A percentile compares a stretch with the other conserved stretches of the same genome.
Conservation (phyloP, 30 jellyfish, hydroid and myxozoan genomes). For the Aurelia aurita complex sp. Pacific region DNA sequence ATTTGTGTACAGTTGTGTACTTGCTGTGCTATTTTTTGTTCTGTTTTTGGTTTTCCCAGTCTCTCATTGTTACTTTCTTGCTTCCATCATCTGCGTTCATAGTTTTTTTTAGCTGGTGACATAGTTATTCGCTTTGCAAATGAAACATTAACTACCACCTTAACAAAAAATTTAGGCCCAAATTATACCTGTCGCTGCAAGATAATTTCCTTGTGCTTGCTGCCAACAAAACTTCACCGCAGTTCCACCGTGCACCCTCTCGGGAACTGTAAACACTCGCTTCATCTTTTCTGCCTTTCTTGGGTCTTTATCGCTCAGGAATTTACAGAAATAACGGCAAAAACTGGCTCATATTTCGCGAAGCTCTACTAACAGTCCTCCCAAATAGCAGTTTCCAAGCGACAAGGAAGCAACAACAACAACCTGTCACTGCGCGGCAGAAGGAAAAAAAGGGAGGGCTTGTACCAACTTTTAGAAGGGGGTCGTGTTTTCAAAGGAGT, state of each 20-base stretch:
- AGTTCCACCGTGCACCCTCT: constrained; percentile 94
- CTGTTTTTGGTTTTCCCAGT: too few relatives aligned
- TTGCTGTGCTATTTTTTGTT: too few relatives aligned
- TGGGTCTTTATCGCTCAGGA: not conserved
- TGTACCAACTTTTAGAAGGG: too few relatives aligned
- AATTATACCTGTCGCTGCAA: constrained; percentile 88
- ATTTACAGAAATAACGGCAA: too few relatives aligned
- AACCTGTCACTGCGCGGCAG: constrained; percentile 36
- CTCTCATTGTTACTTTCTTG: too few relatives aligned
- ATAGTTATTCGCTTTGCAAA: not conserved
- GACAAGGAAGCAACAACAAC: constrained; percentile 61
- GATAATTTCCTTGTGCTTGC: constrained; percentile 86
- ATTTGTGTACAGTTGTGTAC: too few relatives aligned
- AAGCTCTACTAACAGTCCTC: constrained; percentile 32
- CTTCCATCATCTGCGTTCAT: too few relatives aligned
- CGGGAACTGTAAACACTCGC: constrained; percentile 97
- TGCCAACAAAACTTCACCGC: constrained; percentile 91
- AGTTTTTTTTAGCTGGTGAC: too few relatives aligned
- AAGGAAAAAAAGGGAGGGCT: not conserved
- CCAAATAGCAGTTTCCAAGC: constrained; percentile 45
- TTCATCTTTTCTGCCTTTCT: constrained; percentile 23
- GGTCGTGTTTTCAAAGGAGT: too few relatives aligned
- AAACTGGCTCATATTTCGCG: not conserved
- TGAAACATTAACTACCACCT: not conserved
- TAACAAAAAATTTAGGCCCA: too few relatives aligned